These are phyloP conservation scores for Anoplophora glabripennis DNA, from an alignment of 1,140 invertebrate species.

Conservation along the genomic window DNA sequence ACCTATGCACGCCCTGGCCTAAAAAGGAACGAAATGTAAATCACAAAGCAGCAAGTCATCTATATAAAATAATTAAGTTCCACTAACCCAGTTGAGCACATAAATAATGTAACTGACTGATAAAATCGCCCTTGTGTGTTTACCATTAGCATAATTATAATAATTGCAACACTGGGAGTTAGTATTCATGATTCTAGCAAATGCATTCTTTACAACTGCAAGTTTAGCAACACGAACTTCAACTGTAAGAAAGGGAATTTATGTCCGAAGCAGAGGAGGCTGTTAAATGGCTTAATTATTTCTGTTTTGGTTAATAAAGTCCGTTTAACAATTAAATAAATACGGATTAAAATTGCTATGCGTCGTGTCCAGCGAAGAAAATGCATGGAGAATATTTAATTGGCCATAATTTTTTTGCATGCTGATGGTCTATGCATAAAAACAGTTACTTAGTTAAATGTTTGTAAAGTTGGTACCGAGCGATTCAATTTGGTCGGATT, in stretches of 20 bases:
- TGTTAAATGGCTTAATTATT: constrained; percentile 1
- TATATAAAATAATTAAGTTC: background rate
- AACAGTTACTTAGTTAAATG: no score
- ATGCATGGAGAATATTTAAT: no score
- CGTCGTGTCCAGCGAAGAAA: no score
- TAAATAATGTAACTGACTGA: background rate
- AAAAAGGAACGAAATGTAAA: background rate
- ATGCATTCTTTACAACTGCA: background rate
- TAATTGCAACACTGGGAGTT: background rate
- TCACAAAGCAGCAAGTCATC: background rate
- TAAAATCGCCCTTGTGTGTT: constrained; percentile 2
- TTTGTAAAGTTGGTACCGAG: no score
- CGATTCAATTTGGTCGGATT: no score
- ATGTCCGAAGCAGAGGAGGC: background rate
- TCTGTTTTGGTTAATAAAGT: background rate
- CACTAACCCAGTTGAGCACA: background rate
- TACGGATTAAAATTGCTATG: no score
- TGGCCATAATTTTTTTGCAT: no score
- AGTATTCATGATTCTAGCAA: background rate
- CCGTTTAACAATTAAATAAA: background rate
- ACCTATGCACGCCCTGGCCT: no score
- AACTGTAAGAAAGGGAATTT: background rate
- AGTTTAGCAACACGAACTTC: background rate
- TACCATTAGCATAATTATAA: constrained; percentile 4
- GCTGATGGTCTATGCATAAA: no score